phyloP scores from a whole-genome alignment of 64 coral and sea anemone genomes.

The Hydrozoanthus tunicans region DNA sequence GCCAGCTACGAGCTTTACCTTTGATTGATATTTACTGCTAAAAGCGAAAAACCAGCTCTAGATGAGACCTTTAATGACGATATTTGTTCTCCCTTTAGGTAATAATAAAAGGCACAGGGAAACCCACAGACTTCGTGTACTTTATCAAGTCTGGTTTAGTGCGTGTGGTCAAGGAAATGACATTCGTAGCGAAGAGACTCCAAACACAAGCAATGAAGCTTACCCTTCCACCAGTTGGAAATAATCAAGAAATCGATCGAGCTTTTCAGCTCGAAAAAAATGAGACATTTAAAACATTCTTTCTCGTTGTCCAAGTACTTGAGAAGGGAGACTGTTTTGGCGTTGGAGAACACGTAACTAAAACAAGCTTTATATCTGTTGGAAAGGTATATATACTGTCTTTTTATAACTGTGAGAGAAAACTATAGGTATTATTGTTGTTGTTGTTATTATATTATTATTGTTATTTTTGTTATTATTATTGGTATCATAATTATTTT shows the following conservation, averaged over 20 bases:
- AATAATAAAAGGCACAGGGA: constrained; percentile 43
- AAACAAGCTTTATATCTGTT: constrained; percentile 55
- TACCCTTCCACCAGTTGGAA: constrained; percentile 55
- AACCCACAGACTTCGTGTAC: constrained; percentile 59
- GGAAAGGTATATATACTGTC: constrained; percentile 52
- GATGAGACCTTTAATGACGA: neutral
- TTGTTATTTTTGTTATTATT: too few relatives aligned
- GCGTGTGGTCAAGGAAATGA: constrained; percentile 78
- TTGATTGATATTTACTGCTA: too few relatives aligned
- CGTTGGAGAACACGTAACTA: constrained; percentile 68
- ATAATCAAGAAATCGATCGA: neutral
- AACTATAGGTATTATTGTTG: too few relatives aligned
- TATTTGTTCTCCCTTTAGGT: constrained; percentile 38
- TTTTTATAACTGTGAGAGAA: neutral
- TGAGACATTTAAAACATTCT: constrained; percentile 54
- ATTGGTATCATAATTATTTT: too few relatives aligned
- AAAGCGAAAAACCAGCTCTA: too few relatives aligned
- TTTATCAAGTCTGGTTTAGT: constrained; percentile 83
- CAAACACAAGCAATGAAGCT: constrained; percentile 15
- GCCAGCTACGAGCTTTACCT: too few relatives aligned
- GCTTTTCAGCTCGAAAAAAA: constrained; percentile 35
- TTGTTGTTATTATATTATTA: too few relatives aligned
- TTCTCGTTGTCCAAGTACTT: constrained; percentile 61
- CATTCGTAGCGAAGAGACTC: constrained; percentile 52
- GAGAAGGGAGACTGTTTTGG: constrained; percentile 80